Base-by-base conservation (phyloP, 2,888 invertebrate genomes). In the Bellardia bayeri region DNA sequence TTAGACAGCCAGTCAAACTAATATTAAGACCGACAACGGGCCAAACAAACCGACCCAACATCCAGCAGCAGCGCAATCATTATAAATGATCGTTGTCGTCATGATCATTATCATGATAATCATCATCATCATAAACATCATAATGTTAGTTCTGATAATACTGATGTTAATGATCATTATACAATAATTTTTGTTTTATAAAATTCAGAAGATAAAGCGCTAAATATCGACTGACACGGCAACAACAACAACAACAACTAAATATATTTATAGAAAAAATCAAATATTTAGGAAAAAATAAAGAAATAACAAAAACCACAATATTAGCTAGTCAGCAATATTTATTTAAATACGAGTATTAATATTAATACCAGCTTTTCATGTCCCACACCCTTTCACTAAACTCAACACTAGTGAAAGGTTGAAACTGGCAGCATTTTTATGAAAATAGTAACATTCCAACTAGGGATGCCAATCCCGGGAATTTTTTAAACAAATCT, bases 241-340 rank as follows among this genome's bases (percentile, higher is more conserved):
- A 71, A 78, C 71, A 79, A 40, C 45, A 66, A 13, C 45, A 61
- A 61, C 33, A 33, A 33, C 33, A 33, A 33, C 33, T 33, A 16
- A 72, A 56, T 4, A 74, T 58, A 6, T 78, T 72, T 64, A 83
- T 78, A 76, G 40, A 76, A 83, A n/a, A 83, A 71, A 76, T 63
- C 54, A 81, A n/a, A 56, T 71, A 61, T 71, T 58, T 49, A 23
- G 14, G 42, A 5, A n/a, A 54, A 81, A 37, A 45, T 49, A 33
- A 2, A 13, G 8, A n/a, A 66, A 45, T 23, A 78, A 68, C 37
- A 42, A 74, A 37, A 58, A 16, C 51, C 72, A 63, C 42, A 42
- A 54, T 54, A 71, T 16, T 54, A 42, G 40, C 16, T 63, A 58
- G 58, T 33, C 49, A 54, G 33, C 11, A 23, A 40, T 64, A 23